Base-by-base conservation (phyloP, 2,888 invertebrate genomes). In the Andrena flavipes region DNA sequence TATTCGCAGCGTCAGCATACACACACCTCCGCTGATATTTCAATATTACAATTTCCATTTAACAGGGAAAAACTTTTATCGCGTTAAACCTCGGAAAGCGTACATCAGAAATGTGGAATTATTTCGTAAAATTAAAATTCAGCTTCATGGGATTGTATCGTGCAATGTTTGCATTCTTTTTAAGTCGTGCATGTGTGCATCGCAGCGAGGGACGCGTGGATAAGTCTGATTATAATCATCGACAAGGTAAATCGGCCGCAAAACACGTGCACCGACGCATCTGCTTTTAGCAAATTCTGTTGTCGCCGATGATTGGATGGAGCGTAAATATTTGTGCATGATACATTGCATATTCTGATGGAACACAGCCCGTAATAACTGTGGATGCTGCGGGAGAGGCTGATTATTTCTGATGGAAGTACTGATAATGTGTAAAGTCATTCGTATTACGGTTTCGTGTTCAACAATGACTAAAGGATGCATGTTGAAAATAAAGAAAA, bases 321-420 rank as follows among this genome's bases (percentile, higher is more conserved):
- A 78, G 56, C 68, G 83, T 79, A 87, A 89, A 89, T 89, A 89
- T 89, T 89, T 90, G 86, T 70, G 72, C 60, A 63, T 75, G 75
- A 83, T 83, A 84, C 80, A 81, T 69, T 70, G 78, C 63, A 49
- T 67, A 68, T 78, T 60, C 75, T 64, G 69, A 62, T 56, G 71
- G 70, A 54, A 76, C 62, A 60, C 62, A 60, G 77, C 73, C 67
- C 68, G 71, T 54, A 78, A 80, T 82, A 73, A 76, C 72, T 74
- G 80, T 51, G 84, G 82, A 85, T 89, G 89, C 85, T 88, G 88
- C 88, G 81, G 89, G 88, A 88, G 89, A 85, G 87, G 84, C 84
- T 86, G 87, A 88, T 90, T 84, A 89, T 87, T 84, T 88, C 76
- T 84, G 85, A 87, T 86, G 79, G 51, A 29, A 68, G n/a, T 42